These are phyloP conservation scores for Drosophila punjabiensis DNA, from an alignment of 1,140 invertebrate species.

Conservation along the genomic window DNA sequence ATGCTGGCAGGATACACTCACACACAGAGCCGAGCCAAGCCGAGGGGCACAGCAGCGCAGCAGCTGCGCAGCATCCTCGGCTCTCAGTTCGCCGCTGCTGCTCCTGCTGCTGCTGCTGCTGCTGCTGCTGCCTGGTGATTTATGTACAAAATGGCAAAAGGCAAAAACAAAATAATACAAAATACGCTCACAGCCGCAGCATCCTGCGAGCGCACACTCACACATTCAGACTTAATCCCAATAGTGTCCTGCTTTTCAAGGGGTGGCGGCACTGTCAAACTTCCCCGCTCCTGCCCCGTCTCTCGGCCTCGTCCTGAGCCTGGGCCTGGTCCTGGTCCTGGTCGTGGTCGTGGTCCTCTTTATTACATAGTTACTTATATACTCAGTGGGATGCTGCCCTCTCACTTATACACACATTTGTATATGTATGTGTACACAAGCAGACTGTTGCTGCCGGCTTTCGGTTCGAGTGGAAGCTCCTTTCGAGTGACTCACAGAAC, in stretches of 20 bases:
- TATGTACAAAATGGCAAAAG: constrained; percentile 81
- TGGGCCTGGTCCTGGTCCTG: constrained; percentile 6
- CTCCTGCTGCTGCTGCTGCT: constrained; percentile 1
- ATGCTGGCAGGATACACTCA: constrained; percentile 15
- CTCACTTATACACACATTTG: constrained; percentile 6
- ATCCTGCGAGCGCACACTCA: constrained; percentile 41
- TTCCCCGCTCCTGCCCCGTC: constrained; percentile 20
- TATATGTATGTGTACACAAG: constrained; percentile 16
- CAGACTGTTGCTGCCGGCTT: constrained; percentile 82
- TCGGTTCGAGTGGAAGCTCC: constrained; percentile 57
- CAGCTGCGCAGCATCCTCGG: constrained; percentile 53
- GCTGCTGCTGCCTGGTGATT: constrained; percentile 65
- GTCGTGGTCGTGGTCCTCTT: constrained; percentile 20
- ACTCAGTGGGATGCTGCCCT: constrained; percentile 32
- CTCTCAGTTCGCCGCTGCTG: constrained; percentile 53
- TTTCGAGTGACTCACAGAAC: constrained; percentile 40
- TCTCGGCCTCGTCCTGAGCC: constrained; percentile 20
- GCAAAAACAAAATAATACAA: constrained; percentile 74
- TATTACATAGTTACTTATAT: constrained; percentile 76
- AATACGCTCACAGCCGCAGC: constrained; percentile 57
- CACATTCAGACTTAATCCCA: constrained; percentile 73
- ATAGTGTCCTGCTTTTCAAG: constrained; percentile 69
- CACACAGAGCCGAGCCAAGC: constrained; percentile 29
- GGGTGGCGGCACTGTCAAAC: constrained; percentile 56
- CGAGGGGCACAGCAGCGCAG: constrained; percentile 36